Conservation (phyloP, 2,113 vertebrate species). For the Oryctolagus cuniculus region mOryCun1.1 NC_091433.1:37665001-37665500, state of each 20-base stretch:
- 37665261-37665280: neutral
- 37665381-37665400: neutral
- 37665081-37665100: neutral
- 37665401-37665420: neutral
- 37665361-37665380: neutral
- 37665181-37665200: neutral
- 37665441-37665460: neutral
- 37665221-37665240: neutral
- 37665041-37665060: too few relatives aligned
- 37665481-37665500: slow-evolving; percentile 10
- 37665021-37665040: too few relatives aligned
- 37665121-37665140: neutral
- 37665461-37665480: neutral
- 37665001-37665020: too few relatives aligned
- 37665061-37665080: slow-evolving; percentile 7
- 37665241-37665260: neutral
- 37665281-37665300: neutral
- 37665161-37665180: neutral
- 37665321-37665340: neutral
- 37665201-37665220: neutral
- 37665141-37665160: neutral
- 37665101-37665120: neutral
- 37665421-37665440: neutral
- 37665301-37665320: slow-evolving; percentile 13
- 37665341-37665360: neutral